phyloP scores from a whole-genome alignment of 2,888 invertebrate genomes.

The Caenorhabditis zanzibari region DNA sequence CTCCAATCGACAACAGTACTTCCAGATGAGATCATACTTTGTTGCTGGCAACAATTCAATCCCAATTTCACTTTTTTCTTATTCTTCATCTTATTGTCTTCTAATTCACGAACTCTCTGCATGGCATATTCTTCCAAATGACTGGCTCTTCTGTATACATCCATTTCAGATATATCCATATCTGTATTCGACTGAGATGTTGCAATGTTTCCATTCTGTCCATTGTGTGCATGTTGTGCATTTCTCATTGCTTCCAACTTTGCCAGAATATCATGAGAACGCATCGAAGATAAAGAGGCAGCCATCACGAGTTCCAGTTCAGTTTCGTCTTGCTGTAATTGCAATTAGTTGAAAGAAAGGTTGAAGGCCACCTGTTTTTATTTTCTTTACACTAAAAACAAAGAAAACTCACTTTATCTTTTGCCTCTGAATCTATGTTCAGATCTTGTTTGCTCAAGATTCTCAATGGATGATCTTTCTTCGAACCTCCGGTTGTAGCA shows the following conservation, averaged over 20 bases:
- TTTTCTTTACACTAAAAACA: constrained; percentile 52
- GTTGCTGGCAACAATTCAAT: constrained; percentile 73
- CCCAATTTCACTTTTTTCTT: constrained; percentile 66
- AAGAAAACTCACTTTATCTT: constrained; percentile 50
- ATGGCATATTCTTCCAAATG: constrained; percentile 77
- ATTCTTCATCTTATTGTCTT: constrained; percentile 71
- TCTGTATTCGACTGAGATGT: constrained; percentile 64
- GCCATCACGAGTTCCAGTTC: constrained; percentile 87
- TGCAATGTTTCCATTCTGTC: constrained; percentile 30
- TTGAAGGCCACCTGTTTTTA: constrained; percentile 25
- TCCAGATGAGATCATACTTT: constrained; percentile 71
- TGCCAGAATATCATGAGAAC: constrained; percentile 79
- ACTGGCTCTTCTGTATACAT: constrained; percentile 77
- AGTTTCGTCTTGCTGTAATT: constrained; percentile 60
- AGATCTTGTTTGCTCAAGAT: constrained; percentile 71
- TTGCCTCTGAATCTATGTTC: constrained; percentile 50
- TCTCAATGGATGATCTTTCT: constrained; percentile 69
- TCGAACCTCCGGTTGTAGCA: constrained; percentile 50
- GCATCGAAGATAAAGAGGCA: constrained; percentile 79
- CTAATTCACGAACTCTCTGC: constrained; percentile 70
- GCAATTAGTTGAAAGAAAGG: constrained; percentile 22
- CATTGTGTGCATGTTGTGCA: constrained; percentile 26
- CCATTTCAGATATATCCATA: constrained; percentile 73
- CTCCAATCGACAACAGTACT: constrained; percentile 73
- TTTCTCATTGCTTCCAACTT: constrained; percentile 71